Conservation (phyloP, 2,888 invertebrate genomes). For the Andrena trimmerana region DNA sequence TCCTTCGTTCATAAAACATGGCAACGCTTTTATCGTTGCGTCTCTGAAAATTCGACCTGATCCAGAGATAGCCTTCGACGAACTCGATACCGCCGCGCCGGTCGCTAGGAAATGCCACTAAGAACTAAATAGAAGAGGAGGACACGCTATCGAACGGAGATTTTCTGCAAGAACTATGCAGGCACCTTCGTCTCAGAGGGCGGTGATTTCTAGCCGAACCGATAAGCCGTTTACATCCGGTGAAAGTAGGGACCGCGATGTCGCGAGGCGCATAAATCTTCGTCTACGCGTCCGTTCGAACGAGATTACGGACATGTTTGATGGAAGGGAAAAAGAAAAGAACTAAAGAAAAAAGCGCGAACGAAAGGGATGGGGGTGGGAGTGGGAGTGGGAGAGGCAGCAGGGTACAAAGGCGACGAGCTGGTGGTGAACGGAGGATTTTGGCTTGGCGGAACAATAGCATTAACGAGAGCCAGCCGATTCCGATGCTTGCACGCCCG, state of each 20-base stretch:
- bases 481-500: conserved; percentile 33
- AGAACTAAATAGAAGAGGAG: not conserved
- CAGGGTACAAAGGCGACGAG: conserved; percentile 13
- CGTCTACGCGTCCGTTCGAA: conserved; percentile 30
- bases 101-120: not conserved
- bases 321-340: not conserved
- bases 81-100: too few relatives aligned
- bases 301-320: conserved; percentile 5
- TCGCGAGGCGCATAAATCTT: conserved; percentile 56
- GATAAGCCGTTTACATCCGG: conserved; percentile 14
- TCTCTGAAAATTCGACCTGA: not conserved
- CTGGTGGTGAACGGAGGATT: conserved; percentile 30
- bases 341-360: conserved; percentile 3
- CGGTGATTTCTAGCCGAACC: not conserved
- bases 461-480: conserved; percentile 64
- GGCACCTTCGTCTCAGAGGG: too few relatives aligned
- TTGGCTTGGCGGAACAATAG: conserved; percentile 64
- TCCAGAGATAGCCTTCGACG: not conserved
- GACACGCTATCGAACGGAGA: not conserved
- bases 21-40: conserved; percentile 18
- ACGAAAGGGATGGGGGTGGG: conserved; percentile 9
- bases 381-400: not conserved
- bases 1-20: not conserved
- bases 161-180: not conserved
- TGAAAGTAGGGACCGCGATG: conserved; percentile 35